phyloP scores from a whole-genome alignment of 2,888 invertebrate genomes.

The Polymixis lichenea region DNA sequence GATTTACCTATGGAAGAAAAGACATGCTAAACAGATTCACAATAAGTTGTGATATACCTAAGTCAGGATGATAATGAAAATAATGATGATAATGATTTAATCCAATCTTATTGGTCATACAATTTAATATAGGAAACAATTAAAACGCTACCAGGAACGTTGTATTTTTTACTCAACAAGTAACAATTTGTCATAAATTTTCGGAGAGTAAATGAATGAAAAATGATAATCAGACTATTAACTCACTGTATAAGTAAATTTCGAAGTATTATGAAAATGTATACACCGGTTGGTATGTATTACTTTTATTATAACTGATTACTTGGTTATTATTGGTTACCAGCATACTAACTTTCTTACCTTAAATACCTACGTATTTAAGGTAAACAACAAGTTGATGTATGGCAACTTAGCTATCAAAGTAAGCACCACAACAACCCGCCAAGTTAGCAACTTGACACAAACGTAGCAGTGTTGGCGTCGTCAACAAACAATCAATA shows the following conservation, averaged over 20 bases:
- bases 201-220: no score
- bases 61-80: not conserved
- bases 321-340: not conserved
- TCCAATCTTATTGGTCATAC: no score
- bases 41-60: not conserved
- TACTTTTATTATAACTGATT: not conserved
- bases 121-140: no score
- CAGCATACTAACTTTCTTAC: conserved; percentile 2
- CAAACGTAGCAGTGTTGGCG: conserved; percentile 42
- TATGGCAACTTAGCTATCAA: conserved; percentile 21
- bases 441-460: conserved; percentile 49
- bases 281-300: no score
- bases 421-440: conserved; percentile 32
- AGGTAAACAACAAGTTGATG: no score
- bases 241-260: not conserved
- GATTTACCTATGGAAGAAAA: not conserved
- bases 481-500: conserved; percentile 48
- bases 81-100: no score
- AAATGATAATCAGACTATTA: not conserved
- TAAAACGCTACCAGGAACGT: no score
- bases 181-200: no score
- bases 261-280: not conserved
- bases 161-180: no score
- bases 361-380: conserved; percentile 4
- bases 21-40: not conserved